phyloP scores from a whole-genome alignment of 2,888 invertebrate species.

The Trichogramma evanescens region DNA sequence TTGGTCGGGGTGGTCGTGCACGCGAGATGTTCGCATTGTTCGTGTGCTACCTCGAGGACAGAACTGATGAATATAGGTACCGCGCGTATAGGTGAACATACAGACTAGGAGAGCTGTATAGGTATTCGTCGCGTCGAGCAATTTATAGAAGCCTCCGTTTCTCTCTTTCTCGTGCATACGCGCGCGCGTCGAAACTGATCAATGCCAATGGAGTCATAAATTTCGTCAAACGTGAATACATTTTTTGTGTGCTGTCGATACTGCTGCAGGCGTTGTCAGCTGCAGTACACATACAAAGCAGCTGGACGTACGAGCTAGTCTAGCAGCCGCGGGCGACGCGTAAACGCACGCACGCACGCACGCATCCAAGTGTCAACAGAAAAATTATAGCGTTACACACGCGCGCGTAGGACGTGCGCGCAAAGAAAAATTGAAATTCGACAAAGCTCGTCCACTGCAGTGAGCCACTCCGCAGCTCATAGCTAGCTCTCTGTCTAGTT shows the following conservation, averaged over 20 bases:
- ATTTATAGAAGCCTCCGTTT: background rate
- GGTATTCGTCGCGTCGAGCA: slow-evolving; percentile 2
- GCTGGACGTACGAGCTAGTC: no score
- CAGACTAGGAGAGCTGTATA: background rate
- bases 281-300: no score
- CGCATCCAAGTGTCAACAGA: background rate
- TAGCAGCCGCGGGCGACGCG: no score
- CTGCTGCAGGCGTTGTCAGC: background rate
- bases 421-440: background rate
- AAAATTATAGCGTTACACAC: background rate
- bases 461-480: no score
- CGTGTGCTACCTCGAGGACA: no score
- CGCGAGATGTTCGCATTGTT: no score
- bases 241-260: background rate
- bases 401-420: background rate
- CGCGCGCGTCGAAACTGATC: no score
- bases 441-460: no score
- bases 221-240: slow-evolving; percentile 4
- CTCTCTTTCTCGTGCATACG: no score
- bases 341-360: no score
- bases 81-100: background rate
- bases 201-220: slow-evolving; percentile 11
- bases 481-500: background rate
- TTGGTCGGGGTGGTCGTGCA: no score
- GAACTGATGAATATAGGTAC: background rate